Base-by-base conservation (phyloP, 1,140 invertebrate genomes). In the Sinella curviseta region DNA sequence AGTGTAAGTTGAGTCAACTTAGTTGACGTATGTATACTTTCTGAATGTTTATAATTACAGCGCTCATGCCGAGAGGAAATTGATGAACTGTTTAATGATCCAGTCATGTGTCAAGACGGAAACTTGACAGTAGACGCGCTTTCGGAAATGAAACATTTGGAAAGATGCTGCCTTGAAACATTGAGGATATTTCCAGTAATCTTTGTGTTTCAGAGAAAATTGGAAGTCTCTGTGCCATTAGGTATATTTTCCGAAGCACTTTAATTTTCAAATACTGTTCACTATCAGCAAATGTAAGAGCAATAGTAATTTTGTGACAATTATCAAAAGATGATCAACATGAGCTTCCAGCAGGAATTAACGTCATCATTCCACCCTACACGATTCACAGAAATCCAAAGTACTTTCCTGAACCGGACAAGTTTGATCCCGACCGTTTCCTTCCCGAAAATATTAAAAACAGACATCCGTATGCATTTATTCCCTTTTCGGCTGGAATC, bases 61-160 rank as follows among this genome's bases (percentile, higher is more conserved):
- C 8, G 57, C 8, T 3, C 4, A 26, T 60, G 57, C 24, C 57
- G 24, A n/a, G 57, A 60, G 24, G 57, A 60, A 60, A 60, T 60
- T 17, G 57, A 60, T 60, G 57, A 60, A 4, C 8, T 60, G 4
- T 60, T 60, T 60, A 26, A 26, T 16, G 57, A 60, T 60, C 57
- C 57, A 12, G 57, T 60, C 24, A 16, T 17, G 4, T 60, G 57
- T 26, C 57, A 4, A n/a, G 24, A 26, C 4, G 57, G 57, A 60
- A 60, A 60, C 24, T 60, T 60, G 57, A 60, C 57, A 3, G 24
- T 60, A 4, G 57, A 60, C 4, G 57, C 8, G 24, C 12, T 60
- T 4, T 12, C 57, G 57, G 65, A 70, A 8, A 31, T 70, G 65
- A 70, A 70, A n/a, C 31, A 70, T 33, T 70, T 70, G 30, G 65